phyloP scores from a whole-genome alignment of 2,888 invertebrate species.

The Drosophila dives region DNA sequence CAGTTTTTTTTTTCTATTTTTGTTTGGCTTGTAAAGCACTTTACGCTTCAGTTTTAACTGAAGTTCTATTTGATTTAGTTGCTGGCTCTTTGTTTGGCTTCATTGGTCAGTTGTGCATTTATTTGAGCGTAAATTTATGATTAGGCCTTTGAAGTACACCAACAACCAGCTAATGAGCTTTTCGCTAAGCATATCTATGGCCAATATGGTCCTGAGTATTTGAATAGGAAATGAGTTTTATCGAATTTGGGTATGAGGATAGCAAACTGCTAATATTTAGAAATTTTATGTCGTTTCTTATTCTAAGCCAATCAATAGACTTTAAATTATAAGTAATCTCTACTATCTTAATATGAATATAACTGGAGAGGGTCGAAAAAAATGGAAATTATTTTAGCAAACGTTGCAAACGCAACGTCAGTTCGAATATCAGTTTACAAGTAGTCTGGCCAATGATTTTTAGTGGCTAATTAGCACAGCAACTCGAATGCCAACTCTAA shows the following conservation, averaged over 20 bases:
- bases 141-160: constrained; percentile 45
- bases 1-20: constrained; percentile 25
- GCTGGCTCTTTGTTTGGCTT: constrained; percentile 42
- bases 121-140: constrained; percentile 67
- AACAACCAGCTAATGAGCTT: constrained; percentile 28
- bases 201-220: constrained; percentile 4
- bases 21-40: constrained; percentile 47
- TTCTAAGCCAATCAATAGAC: not conserved
- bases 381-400: not conserved
- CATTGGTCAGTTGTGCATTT: constrained; percentile 67
- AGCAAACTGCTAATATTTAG: not conserved
- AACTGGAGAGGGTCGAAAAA: not conserved
- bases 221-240: not conserved
- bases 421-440: constrained; percentile 17
- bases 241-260: not conserved
- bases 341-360: not conserved
- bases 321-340: not conserved
- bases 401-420: not conserved
- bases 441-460: constrained; percentile 15
- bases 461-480: constrained; percentile 37
- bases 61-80: constrained; percentile 73
- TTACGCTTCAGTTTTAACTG: constrained; percentile 68
- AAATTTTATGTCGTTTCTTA: not conserved
- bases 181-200: not conserved
- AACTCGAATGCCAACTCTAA: constrained; percentile 49